Evolutionary conservation across 1,140 invertebrate genomes (phyloP).

Genomic region (Chironomus striatipennis): DNA sequence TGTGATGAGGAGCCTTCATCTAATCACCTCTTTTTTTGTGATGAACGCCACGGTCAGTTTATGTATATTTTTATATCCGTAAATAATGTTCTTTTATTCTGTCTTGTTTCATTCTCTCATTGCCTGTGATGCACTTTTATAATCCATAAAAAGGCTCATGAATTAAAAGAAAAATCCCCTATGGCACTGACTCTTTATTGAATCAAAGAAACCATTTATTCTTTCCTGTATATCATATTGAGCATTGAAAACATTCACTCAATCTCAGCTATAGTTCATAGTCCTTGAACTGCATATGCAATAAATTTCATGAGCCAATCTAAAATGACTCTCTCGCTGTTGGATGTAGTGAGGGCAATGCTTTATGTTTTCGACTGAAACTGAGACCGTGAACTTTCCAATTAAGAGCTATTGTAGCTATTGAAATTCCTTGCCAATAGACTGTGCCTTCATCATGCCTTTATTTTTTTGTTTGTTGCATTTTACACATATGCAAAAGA

Average conservation of each 20-base stretch:
- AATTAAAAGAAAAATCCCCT: too few relatives aligned
- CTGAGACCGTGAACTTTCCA: constrained; percentile 4
- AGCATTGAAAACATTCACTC: too few relatives aligned
- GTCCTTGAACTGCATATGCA: neutral
- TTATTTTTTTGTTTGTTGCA: neutral
- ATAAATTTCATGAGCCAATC: constrained; percentile 8
- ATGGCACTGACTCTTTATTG: too few relatives aligned
- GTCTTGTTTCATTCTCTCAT: neutral
- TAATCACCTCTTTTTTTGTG: neutral
- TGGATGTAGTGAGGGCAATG: neutral
- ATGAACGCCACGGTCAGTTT: neutral
- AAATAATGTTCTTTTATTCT: neutral
- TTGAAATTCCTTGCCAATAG: neutral
- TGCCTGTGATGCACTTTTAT: neutral
- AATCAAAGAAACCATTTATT: too few relatives aligned
- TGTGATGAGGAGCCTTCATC: neutral
- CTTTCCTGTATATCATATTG: too few relatives aligned
- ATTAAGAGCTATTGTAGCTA: constrained; percentile 19
- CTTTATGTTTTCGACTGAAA: neutral
- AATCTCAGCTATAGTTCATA: neutral
- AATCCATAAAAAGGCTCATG: neutral
- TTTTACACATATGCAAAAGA: neutral
- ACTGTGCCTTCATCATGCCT: neutral
- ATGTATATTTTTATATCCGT: too few relatives aligned
- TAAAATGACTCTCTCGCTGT: neutral